Conservation (phyloP, 23 tunicate species). For the Ascidia mentula region DNA sequence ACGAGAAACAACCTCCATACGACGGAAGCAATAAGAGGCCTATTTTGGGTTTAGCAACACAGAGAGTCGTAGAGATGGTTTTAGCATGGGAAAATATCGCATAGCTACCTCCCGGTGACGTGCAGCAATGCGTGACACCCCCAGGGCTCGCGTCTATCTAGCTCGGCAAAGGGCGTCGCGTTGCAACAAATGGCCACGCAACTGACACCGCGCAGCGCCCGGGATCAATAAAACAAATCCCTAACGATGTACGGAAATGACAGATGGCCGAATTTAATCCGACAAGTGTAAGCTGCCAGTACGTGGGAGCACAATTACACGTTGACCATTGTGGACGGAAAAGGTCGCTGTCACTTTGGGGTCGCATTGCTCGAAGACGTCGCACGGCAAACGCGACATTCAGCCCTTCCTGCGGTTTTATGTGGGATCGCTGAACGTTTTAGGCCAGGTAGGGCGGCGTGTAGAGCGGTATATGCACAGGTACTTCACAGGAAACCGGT, state of each 20-base stretch:
- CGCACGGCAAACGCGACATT: not conserved
- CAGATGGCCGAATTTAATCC: constrained; percentile 8
- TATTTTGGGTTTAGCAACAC: too few relatives aligned
- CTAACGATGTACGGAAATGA: not conserved
- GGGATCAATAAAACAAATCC: constrained; percentile 1
- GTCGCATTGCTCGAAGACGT: not conserved
- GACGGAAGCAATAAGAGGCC: too few relatives aligned
- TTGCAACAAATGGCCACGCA: not conserved
- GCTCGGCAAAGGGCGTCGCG: too few relatives aligned
- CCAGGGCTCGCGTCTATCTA: too few relatives aligned
- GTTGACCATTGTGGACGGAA: not conserved
- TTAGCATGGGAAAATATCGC: too few relatives aligned
- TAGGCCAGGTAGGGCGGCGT: not conserved
- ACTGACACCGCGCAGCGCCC: not conserved
- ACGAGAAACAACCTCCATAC: too few relatives aligned
- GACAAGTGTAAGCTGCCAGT: not conserved
- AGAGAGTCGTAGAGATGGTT: too few relatives aligned
- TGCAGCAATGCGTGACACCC: too few relatives aligned
- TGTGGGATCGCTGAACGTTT: not conserved
- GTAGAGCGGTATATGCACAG: not conserved
- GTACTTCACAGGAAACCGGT: not conserved
- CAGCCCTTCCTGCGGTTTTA: not conserved
- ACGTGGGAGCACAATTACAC: not conserved
- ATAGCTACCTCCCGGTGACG: too few relatives aligned
- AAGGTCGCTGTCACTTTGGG: not conserved